Percentiles rank a stretch among this genome's conserved stretches.
Conservation (phyloP, 2,113 vertebrate species). For the Anser brachyrhynchus region DNA sequence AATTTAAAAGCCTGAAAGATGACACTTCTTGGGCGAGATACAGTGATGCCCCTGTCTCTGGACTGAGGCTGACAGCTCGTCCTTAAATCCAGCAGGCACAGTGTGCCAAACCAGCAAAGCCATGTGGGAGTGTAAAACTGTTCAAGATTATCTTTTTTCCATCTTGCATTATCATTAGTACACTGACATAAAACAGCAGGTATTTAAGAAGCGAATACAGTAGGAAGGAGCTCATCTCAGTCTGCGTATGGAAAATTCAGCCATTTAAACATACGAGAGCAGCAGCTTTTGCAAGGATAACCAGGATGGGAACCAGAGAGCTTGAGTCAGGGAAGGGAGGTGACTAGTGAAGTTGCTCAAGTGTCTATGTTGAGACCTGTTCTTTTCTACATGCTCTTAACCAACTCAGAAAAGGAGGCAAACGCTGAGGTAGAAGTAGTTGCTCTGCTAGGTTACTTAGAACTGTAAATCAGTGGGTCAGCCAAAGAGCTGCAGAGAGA, state of each 20-base stretch:
- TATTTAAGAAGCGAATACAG: rapidly evolving
- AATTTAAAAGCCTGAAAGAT: rapidly evolving
- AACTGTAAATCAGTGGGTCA: neutral
- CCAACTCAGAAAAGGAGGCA: neutral
- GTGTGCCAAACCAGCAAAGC: neutral
- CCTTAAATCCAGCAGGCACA: neutral
- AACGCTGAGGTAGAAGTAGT: neutral
- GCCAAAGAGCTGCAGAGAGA: neutral
- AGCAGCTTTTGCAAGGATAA: neutral
- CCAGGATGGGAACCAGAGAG: neutral
- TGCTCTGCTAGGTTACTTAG: neutral
- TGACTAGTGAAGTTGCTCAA: neutral
- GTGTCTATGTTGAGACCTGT: neutral
- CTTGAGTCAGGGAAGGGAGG: neutral
- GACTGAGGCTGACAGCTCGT: neutral
- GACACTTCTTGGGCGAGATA: neutral
- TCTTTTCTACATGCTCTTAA: neutral
- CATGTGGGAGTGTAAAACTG: no score
- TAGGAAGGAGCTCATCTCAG: neutral
- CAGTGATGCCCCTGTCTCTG: neutral
- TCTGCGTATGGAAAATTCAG: neutral
- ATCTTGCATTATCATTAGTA: neutral
- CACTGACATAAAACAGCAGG: neutral
- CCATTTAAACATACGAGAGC: neutral
- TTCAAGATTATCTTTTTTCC: neutral